Percentiles rank a stretch among this genome's conserved stretches.
Evolutionary conservation across 2,888 invertebrate species (phyloP).

Genomic region (Drosophila austrosaltans): DNA sequence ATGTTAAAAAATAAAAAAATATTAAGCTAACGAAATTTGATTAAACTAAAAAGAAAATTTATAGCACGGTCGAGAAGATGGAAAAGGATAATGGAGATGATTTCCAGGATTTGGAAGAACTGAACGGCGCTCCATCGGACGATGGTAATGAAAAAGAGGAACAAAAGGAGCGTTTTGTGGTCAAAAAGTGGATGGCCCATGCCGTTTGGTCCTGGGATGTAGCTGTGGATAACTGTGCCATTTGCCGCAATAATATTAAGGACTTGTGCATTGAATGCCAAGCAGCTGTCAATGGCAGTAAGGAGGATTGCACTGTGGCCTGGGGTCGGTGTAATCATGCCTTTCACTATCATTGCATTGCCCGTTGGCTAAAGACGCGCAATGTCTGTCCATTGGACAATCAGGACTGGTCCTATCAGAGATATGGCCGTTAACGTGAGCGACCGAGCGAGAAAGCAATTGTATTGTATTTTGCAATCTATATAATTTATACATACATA

Average conservation of each 20-base stretch:
- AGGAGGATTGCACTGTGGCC: slow-evolving; percentile 99
- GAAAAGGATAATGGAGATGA: slow-evolving; percentile 93
- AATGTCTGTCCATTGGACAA: slow-evolving; percentile 99
- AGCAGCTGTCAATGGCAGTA: slow-evolving; percentile 97
- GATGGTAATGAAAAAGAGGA: slow-evolving; percentile 90
- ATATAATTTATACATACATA: too few species aligned
- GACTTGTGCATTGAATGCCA: slow-evolving; percentile 99
- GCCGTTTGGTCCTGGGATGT: slow-evolving; percentile 99
- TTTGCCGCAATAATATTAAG: slow-evolving; percentile 99
- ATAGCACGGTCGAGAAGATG: slow-evolving; percentile 84
- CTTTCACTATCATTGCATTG: slow-evolving; percentile 99
- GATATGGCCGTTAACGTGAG: slow-evolving; percentile 87
- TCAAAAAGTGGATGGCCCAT: slow-evolving; percentile 99
- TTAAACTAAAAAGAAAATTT: background rate
- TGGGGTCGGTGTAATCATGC: slow-evolving; percentile 99
- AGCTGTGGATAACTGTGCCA: slow-evolving; percentile 99
- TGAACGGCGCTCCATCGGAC: slow-evolving; percentile 55
- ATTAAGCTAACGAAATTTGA: background rate
- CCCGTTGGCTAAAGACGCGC: slow-evolving; percentile 99
- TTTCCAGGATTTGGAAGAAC: slow-evolving; percentile 83
- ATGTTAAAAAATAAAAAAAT: background rate
- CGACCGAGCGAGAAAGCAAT: background rate
- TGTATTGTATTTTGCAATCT: background rate
- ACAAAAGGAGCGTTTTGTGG: slow-evolving; percentile 97
- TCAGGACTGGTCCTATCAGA: slow-evolving; percentile 99